Evolutionary conservation across 2,113 vertebrate genomes (phyloP), one percentile per base, ranked within the genome.

Genomic region (Cheirogaleus medius): DNA sequence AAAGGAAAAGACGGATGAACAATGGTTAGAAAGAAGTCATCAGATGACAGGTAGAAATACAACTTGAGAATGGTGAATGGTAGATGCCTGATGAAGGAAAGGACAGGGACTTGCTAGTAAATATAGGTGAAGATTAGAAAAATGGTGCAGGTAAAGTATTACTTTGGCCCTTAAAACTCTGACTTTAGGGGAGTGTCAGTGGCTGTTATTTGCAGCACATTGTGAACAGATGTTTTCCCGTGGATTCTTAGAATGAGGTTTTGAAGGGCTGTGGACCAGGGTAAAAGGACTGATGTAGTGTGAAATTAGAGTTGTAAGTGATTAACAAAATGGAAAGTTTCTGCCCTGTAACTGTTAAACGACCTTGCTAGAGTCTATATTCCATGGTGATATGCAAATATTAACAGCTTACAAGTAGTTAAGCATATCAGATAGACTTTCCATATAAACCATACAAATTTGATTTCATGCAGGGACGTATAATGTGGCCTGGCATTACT

Each of bases 281-380:
- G 77, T 95, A 74, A 98, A 98, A 97, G 52, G 96, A 91, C 95
- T 94, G 97, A 88, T 95, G 91, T 97, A 98, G 91, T 98, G 95
- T 98, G 98, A 98, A 98, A 98, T 98, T 98, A 95, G 90, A 97
- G 85, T 95, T 97, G 92, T 90, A 98, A 98, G 96, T 97, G 96
- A 98, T 99, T 98, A 99, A 97, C 84, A 98, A 97, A 98, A 97
- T 94, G 91, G 93, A 98, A 98, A 98, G 56, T 94, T 98, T 98
- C 97, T 98, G 88, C 98, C 93, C 92, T 97, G 4, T 98, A 97
- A 98, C 88, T 98, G 84, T 97, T 98, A 96, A 98, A 88, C 98
- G 97, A 97, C 97, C 97, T 98, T 95, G 68, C 82, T 87, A 81
- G 92, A 98, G 84, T 96, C 83, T 92, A 83, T 96, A 98, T 96